These are phyloP conservation scores for Ibycter americanus DNA, from an alignment of 2,797 vertebrate genomes.

Conservation along the genomic window DNA sequence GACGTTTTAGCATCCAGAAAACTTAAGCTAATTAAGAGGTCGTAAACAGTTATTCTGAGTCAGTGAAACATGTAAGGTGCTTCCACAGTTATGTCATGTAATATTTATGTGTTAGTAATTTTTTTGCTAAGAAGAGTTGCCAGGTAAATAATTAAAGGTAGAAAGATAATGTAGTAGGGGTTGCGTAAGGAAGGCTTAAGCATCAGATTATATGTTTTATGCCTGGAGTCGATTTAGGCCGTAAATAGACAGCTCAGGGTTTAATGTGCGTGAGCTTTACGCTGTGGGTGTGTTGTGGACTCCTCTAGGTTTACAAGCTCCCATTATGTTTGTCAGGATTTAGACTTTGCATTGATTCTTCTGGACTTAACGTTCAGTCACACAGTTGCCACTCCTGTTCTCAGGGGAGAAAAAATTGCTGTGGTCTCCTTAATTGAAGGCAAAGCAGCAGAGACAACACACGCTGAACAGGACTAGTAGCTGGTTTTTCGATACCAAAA, in stretches of 20 bases:
- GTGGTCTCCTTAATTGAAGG: background rate
- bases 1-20: accelerated
- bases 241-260: background rate
- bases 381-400: background rate
- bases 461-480: background rate
- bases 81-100: background rate
- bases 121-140: background rate
- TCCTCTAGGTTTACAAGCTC: background rate
- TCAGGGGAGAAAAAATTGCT: background rate
- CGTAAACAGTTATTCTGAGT: background rate
- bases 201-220: background rate
- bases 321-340: background rate
- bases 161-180: background rate
- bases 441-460: background rate
- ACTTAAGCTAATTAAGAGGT: background rate
- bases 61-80: background rate
- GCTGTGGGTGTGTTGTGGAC: background rate
- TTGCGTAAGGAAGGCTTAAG: background rate
- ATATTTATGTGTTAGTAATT: background rate
- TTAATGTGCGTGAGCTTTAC: background rate
- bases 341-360: background rate
- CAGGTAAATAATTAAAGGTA: background rate
- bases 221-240: background rate
- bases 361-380: background rate
- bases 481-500: background rate